Conservation (phyloP, 2,113 vertebrate genomes). For the Hydrolagus affinis region DNA sequence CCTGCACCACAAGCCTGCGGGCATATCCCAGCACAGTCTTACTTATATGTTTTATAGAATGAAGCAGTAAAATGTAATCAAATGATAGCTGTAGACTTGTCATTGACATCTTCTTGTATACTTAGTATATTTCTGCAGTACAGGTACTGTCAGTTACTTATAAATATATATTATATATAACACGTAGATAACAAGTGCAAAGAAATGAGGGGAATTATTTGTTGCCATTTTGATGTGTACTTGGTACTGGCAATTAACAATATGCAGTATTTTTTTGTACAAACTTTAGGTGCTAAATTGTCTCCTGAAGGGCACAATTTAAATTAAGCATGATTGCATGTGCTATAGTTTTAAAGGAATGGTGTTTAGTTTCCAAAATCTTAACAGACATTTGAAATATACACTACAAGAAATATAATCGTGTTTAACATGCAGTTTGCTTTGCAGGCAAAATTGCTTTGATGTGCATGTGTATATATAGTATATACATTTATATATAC, state of each 20-base stretch:
- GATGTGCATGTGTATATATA: background rate
- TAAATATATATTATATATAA: background rate
- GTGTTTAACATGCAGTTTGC: background rate
- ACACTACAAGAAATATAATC: background rate
- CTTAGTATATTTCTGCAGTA: background rate
- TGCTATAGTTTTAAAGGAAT: slow-evolving; percentile 10
- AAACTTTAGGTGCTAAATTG: slow-evolving; percentile 18
- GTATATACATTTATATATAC: too few species aligned
- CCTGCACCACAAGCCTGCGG: background rate
- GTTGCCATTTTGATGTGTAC: background rate
- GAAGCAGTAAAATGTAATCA: background rate
- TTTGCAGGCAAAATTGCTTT: background rate
- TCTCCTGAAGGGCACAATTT: background rate
- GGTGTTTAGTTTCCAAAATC: background rate
- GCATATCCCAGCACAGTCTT: too few species aligned
- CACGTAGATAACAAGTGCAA: background rate
- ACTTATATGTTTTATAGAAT: background rate
- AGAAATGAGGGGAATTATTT: background rate
- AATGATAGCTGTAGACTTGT: background rate
- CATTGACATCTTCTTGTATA: background rate
- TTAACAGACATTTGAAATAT: background rate
- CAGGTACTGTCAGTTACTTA: background rate
- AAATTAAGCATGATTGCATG: background rate
- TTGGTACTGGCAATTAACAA: background rate
- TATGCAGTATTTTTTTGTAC: slow-evolving; percentile 18